Evolutionary conservation across 1,140 invertebrate species (phyloP).

Genomic region (Copidosoma floridanum): DNA sequence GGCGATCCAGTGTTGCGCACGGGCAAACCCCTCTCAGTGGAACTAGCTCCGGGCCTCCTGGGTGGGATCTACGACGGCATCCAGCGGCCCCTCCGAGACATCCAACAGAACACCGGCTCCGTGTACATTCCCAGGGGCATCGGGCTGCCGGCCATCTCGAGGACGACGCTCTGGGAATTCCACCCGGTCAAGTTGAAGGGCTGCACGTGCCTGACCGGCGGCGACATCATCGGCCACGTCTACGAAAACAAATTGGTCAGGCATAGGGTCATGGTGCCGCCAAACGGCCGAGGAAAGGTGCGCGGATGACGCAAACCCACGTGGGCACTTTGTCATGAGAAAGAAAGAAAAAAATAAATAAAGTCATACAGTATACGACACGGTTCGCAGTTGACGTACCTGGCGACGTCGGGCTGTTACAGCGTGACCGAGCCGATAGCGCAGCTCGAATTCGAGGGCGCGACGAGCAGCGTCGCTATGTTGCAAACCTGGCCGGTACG

Average conservation of each 20-base stretch:
- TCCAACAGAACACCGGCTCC: constrained; percentile 67
- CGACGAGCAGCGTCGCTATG: constrained; percentile 66
- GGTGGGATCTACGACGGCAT: constrained; percentile 83
- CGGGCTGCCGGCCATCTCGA: constrained; percentile 62
- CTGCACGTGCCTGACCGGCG: constrained; percentile 70
- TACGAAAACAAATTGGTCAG: constrained; percentile 75
- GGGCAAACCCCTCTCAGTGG: constrained; percentile 79
- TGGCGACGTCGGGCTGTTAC: constrained; percentile 73
- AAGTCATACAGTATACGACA: neutral
- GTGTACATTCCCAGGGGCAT: constrained; percentile 84
- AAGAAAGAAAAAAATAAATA: neutral
- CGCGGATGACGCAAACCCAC: neutral
- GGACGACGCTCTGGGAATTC: constrained; percentile 71
- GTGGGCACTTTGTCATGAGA: neutral
- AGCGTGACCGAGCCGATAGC: constrained; percentile 68
- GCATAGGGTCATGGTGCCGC: constrained; percentile 72
- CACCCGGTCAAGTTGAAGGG: constrained; percentile 63
- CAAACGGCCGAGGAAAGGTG: constrained; percentile 69
- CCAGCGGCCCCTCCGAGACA: constrained; percentile 73
- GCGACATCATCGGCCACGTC: constrained; percentile 74
- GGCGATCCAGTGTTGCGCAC: constrained; percentile 81
- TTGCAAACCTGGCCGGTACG: constrained; percentile 72
- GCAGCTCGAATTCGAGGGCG: constrained; percentile 76
- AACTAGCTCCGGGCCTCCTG: constrained; percentile 81
- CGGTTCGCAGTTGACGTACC: constrained; percentile 52